Evolutionary conservation across 1,140 invertebrate genomes (phyloP).

Genomic region (Polyergus mexicanus): DNA sequence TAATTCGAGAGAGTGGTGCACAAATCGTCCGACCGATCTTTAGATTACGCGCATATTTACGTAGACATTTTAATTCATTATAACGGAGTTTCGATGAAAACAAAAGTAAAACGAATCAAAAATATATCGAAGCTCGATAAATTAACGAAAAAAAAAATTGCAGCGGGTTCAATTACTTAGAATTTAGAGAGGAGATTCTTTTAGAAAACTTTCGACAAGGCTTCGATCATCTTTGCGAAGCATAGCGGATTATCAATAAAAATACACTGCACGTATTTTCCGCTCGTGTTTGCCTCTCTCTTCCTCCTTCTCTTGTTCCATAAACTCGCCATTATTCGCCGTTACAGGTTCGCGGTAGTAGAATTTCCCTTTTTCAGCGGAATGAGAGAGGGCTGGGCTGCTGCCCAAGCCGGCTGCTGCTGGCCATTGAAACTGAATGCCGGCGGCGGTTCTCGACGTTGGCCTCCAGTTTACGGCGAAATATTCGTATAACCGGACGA

Average conservation of each 20-base stretch:
- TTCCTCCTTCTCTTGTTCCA: slow-evolving; percentile 19
- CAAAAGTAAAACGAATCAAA: neutral
- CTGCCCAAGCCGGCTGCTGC: slow-evolving; percentile 58
- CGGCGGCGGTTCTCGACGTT: slow-evolving; percentile 59
- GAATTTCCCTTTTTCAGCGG: slow-evolving; percentile 36
- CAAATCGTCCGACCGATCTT: slow-evolving; percentile 15
- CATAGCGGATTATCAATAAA: slow-evolving; percentile 28
- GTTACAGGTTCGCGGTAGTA: slow-evolving; percentile 37
- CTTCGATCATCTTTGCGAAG: slow-evolving; percentile 11
- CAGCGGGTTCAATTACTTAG: slow-evolving; percentile 7
- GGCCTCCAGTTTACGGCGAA: slow-evolving; percentile 69
- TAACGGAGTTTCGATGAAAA: neutral
- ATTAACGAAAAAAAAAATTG: neutral
- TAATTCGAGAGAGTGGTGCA: slow-evolving; percentile 67
- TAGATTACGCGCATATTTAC: neutral
- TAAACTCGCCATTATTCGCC: slow-evolving; percentile 44
- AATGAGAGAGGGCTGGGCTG: slow-evolving; percentile 47
- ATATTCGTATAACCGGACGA: slow-evolving; percentile 73
- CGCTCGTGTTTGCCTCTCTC: neutral
- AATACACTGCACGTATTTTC: slow-evolving; percentile 25
- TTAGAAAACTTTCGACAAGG: neutral
- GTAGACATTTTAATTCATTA: neutral
- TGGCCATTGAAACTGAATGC: slow-evolving; percentile 62
- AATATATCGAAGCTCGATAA: neutral
- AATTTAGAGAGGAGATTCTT: neutral